Evolutionary conservation across 2,888 invertebrate species (phyloP).

Genomic region (Cryptophagus acutangulus): DNA sequence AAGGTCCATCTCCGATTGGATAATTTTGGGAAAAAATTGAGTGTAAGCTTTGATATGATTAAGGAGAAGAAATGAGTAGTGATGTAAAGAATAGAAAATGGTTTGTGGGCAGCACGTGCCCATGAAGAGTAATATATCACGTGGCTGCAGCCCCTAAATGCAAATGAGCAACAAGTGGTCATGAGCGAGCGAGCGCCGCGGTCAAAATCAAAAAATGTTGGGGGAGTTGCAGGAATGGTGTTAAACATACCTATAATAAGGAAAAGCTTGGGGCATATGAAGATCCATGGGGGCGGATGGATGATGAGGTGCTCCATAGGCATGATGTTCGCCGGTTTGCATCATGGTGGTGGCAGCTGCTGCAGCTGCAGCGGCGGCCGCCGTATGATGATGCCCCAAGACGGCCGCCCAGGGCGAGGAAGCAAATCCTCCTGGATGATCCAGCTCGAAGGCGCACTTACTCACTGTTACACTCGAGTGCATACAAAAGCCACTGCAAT

Average conservation of each 20-base stretch:
- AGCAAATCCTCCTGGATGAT: slow-evolving; percentile 69
- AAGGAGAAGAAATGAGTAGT: too few species aligned
- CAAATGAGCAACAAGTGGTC: slow-evolving; percentile 46
- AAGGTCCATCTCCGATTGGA: too few species aligned
- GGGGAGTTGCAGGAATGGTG: background rate
- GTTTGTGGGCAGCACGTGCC: slow-evolving; percentile 3
- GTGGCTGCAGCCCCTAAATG: slow-evolving; percentile 42
- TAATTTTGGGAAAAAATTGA: too few species aligned
- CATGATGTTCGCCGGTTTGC: slow-evolving; percentile 48
- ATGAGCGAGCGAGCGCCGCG: slow-evolving; percentile 7
- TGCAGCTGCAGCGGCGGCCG: slow-evolving; percentile 46
- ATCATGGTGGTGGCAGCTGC: slow-evolving; percentile 47
- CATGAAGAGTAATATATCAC: slow-evolving; percentile 26
- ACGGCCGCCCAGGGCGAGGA: slow-evolving; percentile 74
- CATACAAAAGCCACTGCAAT: slow-evolving; percentile 38
- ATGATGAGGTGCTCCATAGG: slow-evolving; percentile 57
- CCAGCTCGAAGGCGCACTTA: slow-evolving; percentile 53
- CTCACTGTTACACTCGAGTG: slow-evolving; percentile 42
- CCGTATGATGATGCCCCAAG: slow-evolving; percentile 60
- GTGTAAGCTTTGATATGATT: too few species aligned
- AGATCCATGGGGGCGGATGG: slow-evolving; percentile 73
- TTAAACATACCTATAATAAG: slow-evolving; percentile 76
- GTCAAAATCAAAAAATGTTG: background rate
- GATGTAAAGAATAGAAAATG: background rate
- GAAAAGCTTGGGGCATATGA: slow-evolving; percentile 87